phyloP scores from a whole-genome alignment of 1,140 invertebrate genomes.

The Drosophila eugracilis region DNA sequence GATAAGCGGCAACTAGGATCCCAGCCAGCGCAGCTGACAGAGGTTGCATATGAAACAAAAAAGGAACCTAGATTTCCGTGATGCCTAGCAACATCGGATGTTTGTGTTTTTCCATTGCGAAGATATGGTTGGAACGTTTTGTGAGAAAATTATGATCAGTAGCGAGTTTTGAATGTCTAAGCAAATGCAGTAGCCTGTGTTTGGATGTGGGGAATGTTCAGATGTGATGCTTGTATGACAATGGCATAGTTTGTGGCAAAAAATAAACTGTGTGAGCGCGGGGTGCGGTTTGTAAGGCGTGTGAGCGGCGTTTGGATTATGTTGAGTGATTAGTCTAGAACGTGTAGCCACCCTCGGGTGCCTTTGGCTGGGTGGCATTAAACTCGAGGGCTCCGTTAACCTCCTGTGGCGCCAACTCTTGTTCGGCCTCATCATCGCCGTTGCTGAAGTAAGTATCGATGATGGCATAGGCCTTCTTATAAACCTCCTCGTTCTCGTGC shows the following conservation, averaged over 20 bases:
- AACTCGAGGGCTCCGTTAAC: conserved; percentile 81
- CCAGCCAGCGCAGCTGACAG: conserved; percentile 33
- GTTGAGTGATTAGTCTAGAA: conserved; percentile 55
- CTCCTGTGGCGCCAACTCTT: conserved; percentile 80
- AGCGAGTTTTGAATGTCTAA: conserved; percentile 1
- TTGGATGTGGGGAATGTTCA: conserved; percentile 20
- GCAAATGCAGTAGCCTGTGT: conserved; percentile 14
- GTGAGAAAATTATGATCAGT: background rate
- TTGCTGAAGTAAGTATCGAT: conserved; percentile 93
- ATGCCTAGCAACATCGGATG: conserved; percentile 7
- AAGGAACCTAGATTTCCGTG: background rate
- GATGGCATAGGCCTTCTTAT: conserved; percentile 92
- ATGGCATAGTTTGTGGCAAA: conserved; percentile 15
- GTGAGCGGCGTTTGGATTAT: conserved; percentile 6
- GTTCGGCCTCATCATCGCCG: conserved; percentile 85
- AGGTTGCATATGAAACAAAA: background rate
- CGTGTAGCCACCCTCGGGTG: conserved; percentile 78
- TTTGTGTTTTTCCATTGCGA: too few species aligned
- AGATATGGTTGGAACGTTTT: too few species aligned
- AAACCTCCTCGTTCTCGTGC: conserved; percentile 98
- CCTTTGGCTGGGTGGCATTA: conserved; percentile 70
- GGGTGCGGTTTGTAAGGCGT: conserved; percentile 20
- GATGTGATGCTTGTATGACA: conserved; percentile 3
- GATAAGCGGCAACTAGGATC: background rate
- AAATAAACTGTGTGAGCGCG: conserved; percentile 46